Base-by-base conservation (phyloP, 2,797 vertebrate species). In the Discoglossus pictus region DNA sequence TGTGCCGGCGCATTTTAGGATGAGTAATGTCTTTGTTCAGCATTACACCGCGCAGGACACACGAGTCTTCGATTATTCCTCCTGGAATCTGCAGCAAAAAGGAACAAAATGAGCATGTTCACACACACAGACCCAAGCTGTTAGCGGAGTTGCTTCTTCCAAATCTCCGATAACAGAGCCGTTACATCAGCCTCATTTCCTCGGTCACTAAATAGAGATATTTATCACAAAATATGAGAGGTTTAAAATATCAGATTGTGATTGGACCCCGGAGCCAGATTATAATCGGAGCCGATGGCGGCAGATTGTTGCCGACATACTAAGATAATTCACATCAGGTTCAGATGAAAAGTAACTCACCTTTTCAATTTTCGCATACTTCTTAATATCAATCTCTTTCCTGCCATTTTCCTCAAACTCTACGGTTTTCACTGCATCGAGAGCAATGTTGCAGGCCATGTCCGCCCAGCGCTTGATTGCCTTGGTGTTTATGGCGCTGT, bases 321-420 rank as follows among this genome's bases (percentile, higher is more conserved):
- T n/a, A n/a, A n/a, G n/a, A n/a, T n/a, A n/a, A n/a, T n/a, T n/a
- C n/a, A n/a, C n/a, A n/a, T n/a, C 6, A 31, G 27, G 27, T 31
- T 9, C 27, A 31, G 27, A 2, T n/a, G n/a, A 6, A 43, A 11
- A 7, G 11, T n/a, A 1, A 2, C 60, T 68, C 68, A 95, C 96
- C 93, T 99, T 99, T 78, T 99, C 97, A 7, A 99, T 92, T 68
- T 92, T 97, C 62, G 97, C 96, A 0, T 97, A 98, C 46, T 97
- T 94, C 86, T 99, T 98, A 72, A 99, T 98, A 82, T 98, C 94
- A 0, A 98, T 97, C 80, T 98, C 96, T 65, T 88, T 98, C 27
- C 92, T 87, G 3, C 96, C 95, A 0, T 92, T 94, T 18, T 96
- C 95, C 31, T 98, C 96, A 31, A 92, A 72, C 74, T 97, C 93